phyloP scores from a whole-genome alignment of 2,797 vertebrate species.

The Anguilla megastoma region DNA sequence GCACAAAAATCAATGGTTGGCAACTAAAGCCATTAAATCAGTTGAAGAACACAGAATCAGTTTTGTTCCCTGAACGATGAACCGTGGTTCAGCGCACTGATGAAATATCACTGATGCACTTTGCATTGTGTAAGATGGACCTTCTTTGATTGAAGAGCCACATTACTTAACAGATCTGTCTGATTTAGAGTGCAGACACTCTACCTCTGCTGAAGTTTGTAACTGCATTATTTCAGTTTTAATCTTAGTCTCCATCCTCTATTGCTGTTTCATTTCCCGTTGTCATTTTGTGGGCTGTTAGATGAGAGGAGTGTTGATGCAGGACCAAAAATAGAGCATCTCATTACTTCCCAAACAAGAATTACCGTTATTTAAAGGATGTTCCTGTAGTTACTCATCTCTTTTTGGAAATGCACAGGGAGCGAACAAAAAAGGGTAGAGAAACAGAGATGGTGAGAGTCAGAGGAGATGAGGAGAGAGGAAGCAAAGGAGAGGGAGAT shows the following conservation, averaged over 20 bases:
- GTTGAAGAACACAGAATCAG: slow-evolving; percentile 21
- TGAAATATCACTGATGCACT: not conserved
- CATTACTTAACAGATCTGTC: not conserved
- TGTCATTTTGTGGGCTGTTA: slow-evolving; percentile 22
- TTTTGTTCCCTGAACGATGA: not conserved
- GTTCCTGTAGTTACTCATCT: slow-evolving; percentile 29
- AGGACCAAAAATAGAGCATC: slow-evolving; percentile 45
- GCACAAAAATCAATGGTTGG: slow-evolving; percentile 31
- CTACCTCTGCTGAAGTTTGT: not conserved
- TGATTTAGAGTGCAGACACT: not conserved
- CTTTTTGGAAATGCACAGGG: slow-evolving; percentile 34
- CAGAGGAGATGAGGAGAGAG: slow-evolving; percentile 47
- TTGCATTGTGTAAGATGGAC: not conserved
- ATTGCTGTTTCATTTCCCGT: not conserved
- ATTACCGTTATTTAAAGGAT: slow-evolving; percentile 47
- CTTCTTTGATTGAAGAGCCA: slow-evolving; percentile 6
- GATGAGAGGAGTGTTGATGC: slow-evolving; percentile 27
- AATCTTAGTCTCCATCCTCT: not conserved
- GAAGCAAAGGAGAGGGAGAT: slow-evolving; percentile 52
- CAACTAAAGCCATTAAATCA: slow-evolving; percentile 27
- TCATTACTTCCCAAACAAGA: slow-evolving; percentile 40
- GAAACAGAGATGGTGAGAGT: slow-evolving; percentile 37
- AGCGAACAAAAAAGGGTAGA: slow-evolving; percentile 16
- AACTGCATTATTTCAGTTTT: not conserved
- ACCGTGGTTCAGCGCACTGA: not conserved